Evolutionary conservation across 1,140 invertebrate species (phyloP), one percentile per base, ranked within the genome.

Genomic region (Mya arenaria): DNA sequence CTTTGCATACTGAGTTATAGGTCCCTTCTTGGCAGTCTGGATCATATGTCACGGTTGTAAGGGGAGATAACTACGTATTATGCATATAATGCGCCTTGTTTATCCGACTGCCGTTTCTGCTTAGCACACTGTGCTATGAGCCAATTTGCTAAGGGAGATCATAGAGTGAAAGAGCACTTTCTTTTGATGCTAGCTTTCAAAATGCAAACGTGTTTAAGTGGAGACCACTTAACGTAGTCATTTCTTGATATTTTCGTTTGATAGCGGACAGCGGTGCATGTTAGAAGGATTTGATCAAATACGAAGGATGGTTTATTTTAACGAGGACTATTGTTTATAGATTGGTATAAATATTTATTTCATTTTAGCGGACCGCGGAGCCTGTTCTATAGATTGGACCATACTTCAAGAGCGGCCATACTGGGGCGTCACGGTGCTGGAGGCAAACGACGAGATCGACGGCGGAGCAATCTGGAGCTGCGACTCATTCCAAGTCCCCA

Each of bases 401-500:
- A 52, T 77, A n/a, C 60, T 44, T 1, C 15, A 44, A n/a, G 15
- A 52, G 19, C 8, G 36, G 23, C 4, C 1, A 8, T 25, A 44
- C 13, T 77, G 74, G 74, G 74, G 74, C 44, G 74, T 77, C 13
- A 77, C 74, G 13, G 74, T 77, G n/a, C 60, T 77, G 15, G 37
- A 77, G 36, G 74, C 74, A 23, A 15, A 23, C 1, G 25, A 44
- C 15, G 41, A 30, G 4, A 8, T 77, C 8, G 74, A 77, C 34
- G 30, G 28, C 6, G 74, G 74, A 5, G 60, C 37, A n/a, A 65
- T 77, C 28, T 77, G 74, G 74, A 65, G 74, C 52, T 65, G 58
- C 2, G 41, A 28, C 6, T 52, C 36, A 10, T 77, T 65, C 41
- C 5, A 1, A 17, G 62, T 77, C n/a, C 58, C 58, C 5, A 13